Evolutionary conservation across 2,888 invertebrate species (phyloP).

Genomic region (Dicranocentrus wangi): DNA sequence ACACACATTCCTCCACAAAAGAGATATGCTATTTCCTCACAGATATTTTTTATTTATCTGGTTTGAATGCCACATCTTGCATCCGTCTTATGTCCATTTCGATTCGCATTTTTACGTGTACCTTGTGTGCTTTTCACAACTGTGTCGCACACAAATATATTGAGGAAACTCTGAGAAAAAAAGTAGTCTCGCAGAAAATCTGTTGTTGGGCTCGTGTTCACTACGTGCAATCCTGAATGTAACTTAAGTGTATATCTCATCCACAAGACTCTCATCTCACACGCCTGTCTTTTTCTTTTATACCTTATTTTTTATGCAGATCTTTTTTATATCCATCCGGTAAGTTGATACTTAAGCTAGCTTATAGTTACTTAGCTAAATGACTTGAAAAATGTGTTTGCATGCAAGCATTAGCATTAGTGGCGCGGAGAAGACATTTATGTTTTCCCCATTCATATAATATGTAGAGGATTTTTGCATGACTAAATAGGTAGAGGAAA

Average conservation of each 20-base stretch:
- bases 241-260: too few relatives aligned
- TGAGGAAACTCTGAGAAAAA: too few relatives aligned
- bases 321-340: conserved; percentile 38
- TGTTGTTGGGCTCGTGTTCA: too few relatives aligned
- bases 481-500: conserved; percentile 50
- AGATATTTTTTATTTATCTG: conserved; percentile 8
- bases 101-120: conserved; percentile 19
- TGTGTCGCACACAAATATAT: too few relatives aligned
- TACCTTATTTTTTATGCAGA: background rate
- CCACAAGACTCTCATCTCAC: background rate
- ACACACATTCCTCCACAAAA: background rate
- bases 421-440: conserved; percentile 29
- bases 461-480: conserved; percentile 46
- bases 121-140: background rate
- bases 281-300: background rate
- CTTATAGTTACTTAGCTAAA: conserved; percentile 36
- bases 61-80: background rate
- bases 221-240: too few relatives aligned
- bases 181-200: too few relatives aligned
- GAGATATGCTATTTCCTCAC: too few relatives aligned
- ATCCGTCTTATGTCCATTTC: conserved; percentile 6
- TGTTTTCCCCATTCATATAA: conserved; percentile 33
- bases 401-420: conserved; percentile 18
- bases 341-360: conserved; percentile 45
- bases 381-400: conserved; percentile 29